A percentile compares a stretch with the other conserved stretches of the same genome.
Evolutionary conservation across 2,797 vertebrate species (phyloP).

Genomic region (Dermochelys coriacea): DNA sequence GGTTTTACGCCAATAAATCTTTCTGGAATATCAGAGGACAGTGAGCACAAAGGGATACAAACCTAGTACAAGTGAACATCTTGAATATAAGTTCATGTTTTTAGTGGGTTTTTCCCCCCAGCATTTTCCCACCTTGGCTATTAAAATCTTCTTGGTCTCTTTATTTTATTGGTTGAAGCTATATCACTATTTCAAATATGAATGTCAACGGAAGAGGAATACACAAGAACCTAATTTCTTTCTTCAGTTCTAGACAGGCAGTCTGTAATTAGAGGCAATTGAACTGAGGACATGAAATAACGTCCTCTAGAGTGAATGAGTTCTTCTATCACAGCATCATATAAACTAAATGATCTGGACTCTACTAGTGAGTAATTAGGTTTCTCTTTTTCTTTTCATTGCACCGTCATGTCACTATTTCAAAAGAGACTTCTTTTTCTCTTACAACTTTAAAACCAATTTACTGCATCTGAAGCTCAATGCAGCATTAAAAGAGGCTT

Average conservation of each 20-base stretch:
- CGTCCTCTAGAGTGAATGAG: neutral
- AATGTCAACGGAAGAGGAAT: neutral
- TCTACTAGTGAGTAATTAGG: neutral
- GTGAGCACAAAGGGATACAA: neutral
- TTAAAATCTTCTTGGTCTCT: neutral
- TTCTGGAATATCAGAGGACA: neutral
- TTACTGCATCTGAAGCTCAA: slow-evolving; percentile 43
- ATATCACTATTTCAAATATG: neutral
- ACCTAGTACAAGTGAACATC: neutral
- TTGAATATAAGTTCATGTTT: neutral
- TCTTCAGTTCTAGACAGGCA: neutral
- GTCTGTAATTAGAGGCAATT: neutral
- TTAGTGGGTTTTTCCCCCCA: neutral
- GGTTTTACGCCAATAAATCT: neutral
- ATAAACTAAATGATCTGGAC: neutral
- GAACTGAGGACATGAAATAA: neutral
- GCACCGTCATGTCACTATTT: neutral
- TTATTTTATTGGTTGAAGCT: neutral
- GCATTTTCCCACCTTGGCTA: neutral
- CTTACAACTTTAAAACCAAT: slow-evolving; percentile 33
- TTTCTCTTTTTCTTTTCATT: neutral
- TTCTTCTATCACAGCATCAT: neutral
- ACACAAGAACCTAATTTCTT: neutral
- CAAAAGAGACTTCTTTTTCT: neutral
- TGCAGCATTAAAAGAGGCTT: slow-evolving; percentile 64